These are phyloP conservation scores for Gnathonemus longibarbis DNA, from an alignment of 2,113 vertebrate species.

Conservation along the genomic window DNA sequence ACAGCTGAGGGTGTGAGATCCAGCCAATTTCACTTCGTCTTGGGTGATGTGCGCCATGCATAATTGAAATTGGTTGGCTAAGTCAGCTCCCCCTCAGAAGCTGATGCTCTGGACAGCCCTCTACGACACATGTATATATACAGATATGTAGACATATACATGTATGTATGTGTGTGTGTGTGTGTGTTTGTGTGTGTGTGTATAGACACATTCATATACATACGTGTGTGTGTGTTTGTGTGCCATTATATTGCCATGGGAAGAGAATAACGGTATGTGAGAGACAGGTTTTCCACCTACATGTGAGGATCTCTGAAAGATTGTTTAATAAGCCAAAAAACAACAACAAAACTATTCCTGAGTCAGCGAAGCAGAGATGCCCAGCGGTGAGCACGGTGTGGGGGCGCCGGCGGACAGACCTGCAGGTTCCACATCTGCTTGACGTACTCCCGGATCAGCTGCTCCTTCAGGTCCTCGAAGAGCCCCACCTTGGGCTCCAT, in stretches of 20 bases:
- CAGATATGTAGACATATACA: not conserved
- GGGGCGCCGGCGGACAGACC: conserved; percentile 53
- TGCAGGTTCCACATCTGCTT: conserved; percentile 86
- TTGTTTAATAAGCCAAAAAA: not conserved
- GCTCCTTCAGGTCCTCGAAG: conserved; percentile 91
- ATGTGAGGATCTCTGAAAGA: not conserved
- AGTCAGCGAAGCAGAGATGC: not conserved
- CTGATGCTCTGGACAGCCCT: not conserved
- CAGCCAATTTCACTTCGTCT: too few species aligned
- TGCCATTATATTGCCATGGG: not conserved
- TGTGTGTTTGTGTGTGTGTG: not conserved
- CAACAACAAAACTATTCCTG: not conserved
- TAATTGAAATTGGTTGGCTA: too few species aligned
- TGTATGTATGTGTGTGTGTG: not conserved
- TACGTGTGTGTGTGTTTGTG: not conserved
- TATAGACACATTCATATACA: too few species aligned
- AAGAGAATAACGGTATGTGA: not conserved
- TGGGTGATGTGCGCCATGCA: too few species aligned
- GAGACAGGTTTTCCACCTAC: not conserved
- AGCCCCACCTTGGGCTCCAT: conserved; percentile 85
- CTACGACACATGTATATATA: not conserved
- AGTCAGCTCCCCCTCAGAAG: not conserved
- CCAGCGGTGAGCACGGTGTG: not conserved
- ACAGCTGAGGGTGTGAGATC: not conserved
- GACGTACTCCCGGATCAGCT: conserved; percentile 85